Percentiles rank a stretch among this genome's conserved stretches.
Evolutionary conservation across 2,113 vertebrate species (phyloP).

Genomic region (Rhinolophus sinicus): DNA sequence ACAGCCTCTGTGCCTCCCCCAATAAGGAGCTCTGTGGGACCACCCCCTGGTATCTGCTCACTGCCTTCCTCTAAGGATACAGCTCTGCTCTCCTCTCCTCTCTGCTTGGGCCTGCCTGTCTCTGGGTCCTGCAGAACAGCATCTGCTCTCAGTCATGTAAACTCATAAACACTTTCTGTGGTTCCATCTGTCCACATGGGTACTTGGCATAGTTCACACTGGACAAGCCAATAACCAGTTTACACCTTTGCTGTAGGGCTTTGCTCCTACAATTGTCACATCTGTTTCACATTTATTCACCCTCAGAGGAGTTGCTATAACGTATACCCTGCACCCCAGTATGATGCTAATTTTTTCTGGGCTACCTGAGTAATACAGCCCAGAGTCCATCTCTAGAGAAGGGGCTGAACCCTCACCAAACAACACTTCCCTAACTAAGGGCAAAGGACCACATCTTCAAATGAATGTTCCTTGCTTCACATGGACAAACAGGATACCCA

Average conservation of each 20-base stretch:
- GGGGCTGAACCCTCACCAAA: neutral
- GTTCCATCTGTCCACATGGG: neutral
- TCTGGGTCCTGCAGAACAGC: neutral
- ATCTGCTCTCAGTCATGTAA: neutral
- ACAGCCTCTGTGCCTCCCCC: neutral
- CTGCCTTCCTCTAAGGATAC: neutral
- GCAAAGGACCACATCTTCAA: neutral
- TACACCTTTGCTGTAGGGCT: neutral
- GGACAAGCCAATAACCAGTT: neutral
- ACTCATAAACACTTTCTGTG: neutral
- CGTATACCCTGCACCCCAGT: too few species aligned
- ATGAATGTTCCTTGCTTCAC: neutral
- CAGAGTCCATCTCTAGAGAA: neutral
- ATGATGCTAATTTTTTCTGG: neutral
- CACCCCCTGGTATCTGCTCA: neutral
- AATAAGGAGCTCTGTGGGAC: neutral
- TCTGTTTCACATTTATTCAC: neutral
- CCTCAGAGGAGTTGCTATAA: neutral
- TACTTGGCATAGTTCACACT: neutral
- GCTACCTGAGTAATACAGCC: neutral
- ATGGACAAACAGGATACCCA: neutral
- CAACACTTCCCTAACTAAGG: neutral
- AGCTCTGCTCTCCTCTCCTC: neutral
- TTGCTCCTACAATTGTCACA: neutral
- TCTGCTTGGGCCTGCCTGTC: neutral